Percentiles rank a stretch among this genome's conserved stretches.
Evolutionary conservation across 2,888 invertebrate species (phyloP).

Genomic region (Tetheella fluctuosa): DNA sequence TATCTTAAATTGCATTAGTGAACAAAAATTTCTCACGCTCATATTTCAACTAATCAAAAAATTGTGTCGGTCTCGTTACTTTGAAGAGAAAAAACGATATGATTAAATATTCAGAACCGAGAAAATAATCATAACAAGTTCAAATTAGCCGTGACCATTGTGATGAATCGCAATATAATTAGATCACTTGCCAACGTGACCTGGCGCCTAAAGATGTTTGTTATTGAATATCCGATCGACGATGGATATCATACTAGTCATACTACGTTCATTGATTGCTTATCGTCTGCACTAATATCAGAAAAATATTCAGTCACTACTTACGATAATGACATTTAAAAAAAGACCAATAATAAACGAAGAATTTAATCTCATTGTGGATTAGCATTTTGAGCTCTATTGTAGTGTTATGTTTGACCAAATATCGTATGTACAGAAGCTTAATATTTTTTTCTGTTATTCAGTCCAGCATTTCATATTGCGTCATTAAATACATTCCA

Average conservation of each 20-base stretch:
- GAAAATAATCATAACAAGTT: neutral
- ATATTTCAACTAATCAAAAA: too few relatives aligned
- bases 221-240: constrained; percentile 5
- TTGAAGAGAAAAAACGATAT: neutral
- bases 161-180: constrained; percentile 20
- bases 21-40: too few relatives aligned
- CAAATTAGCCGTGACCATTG: neutral
- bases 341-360: neutral
- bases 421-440: neutral
- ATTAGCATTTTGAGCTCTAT: neutral
- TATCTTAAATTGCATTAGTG: too few relatives aligned
- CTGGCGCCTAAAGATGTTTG: constrained; percentile 22
- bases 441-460: neutral
- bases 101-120: neutral
- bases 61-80: neutral
- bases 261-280: constrained; percentile 12
- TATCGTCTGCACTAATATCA: neutral
- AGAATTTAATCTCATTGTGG: neutral
- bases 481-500: neutral
- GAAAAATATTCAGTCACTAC: neutral
- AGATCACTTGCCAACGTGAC: constrained; percentile 22
- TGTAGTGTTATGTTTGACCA: neutral
- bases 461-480: neutral
- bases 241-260: neutral
- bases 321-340: neutral